These are phyloP conservation scores for Thereva unica DNA, from an alignment of 2,888 invertebrate genomes.

Conservation along the genomic window DNA sequence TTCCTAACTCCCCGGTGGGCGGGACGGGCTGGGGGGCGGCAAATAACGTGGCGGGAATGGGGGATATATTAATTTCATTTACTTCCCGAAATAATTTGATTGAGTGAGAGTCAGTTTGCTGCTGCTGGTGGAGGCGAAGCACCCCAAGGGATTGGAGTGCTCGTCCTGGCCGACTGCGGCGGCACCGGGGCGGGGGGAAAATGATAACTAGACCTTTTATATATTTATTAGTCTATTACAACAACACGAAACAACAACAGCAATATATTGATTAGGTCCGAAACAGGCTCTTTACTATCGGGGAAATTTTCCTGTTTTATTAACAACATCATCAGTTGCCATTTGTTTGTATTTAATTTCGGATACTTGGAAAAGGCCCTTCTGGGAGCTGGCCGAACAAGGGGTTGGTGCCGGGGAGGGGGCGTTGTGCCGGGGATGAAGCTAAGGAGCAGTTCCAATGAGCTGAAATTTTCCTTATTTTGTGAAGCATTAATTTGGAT, in stretches of 20 bases:
- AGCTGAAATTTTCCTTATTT: conserved; percentile 29
- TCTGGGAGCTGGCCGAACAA: not conserved
- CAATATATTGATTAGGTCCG: conserved; percentile 36
- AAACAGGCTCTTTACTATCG: conserved; percentile 28
- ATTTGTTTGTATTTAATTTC: conserved; percentile 42
- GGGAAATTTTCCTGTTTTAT: conserved; percentile 38
- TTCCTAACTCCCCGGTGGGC: conserved; percentile 20
- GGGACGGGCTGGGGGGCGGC: too few relatives aligned
- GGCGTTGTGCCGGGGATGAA: not conserved
- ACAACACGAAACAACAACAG: conserved; percentile 22
- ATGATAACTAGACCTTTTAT: conserved; percentile 34
- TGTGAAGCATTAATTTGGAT: conserved; percentile 39
- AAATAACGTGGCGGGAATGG: not conserved
- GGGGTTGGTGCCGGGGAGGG: not conserved
- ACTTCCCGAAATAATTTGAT: conserved; percentile 37
- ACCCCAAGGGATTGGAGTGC: conserved; percentile 2
- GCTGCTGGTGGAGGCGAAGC: not conserved
- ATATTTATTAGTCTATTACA: conserved; percentile 37
- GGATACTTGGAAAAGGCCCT: conserved; percentile 39
- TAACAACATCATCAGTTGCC: conserved; percentile 42
- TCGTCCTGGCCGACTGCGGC: not conserved
- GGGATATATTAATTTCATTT: conserved; percentile 40
- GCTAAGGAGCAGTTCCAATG: not conserved
- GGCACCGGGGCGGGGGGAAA: conserved; percentile 23
- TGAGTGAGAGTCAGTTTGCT: conserved; percentile 29